Base-by-base conservation (phyloP, 1,140 invertebrate genomes). In the Drosophila lacteicornis region DNA sequence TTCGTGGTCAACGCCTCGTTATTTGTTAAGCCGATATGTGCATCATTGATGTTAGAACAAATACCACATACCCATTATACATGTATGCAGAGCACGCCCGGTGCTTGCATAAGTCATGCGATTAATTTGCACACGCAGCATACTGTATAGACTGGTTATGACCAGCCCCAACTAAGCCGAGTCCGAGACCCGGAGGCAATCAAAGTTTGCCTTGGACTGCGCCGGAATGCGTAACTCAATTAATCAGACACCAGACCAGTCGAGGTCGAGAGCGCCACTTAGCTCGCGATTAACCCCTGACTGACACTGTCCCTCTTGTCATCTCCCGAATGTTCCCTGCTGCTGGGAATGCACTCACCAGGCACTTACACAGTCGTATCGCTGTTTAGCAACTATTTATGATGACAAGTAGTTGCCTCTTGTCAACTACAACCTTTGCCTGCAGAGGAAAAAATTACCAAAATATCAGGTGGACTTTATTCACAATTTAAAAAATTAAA, bases 341-440 rank as follows among this genome's bases (percentile, higher is more conserved):
- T 15, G 38, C 3, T 12, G 19, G 12, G 46, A n/a, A 27, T 40
- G n/a, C 30, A 57, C 50, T 40, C 69, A 78, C 63, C 56, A 58
- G 42, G 22, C 46, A 65, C 56, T 47, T 80, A 49, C 59, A 59
- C 40, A 42, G 36, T 40, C 27, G 15, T 40, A 59, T 43, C 56
- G 42, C 70, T 79, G 75, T 70, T 75, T 51, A 79, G 81, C 57
- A 79, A 71, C 81, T 71, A 84, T 83, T 79, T 83, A 76, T 67
- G 59, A 66, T 45, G 49, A 38, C 57, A 73, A 77, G 67, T 60
- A 60, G 53, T 22, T 73, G 49, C 42, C 71, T 36, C 57, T 62
- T 55, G 69, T 57, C 58, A 56, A 43, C 25, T 43, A 65, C 66
- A 45, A 27, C 19, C 19, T n/a, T 53, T 2, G 7, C 30, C 1